phyloP scores from a whole-genome alignment of 2,797 vertebrate genomes.

The Tapirus indicus region DNA sequence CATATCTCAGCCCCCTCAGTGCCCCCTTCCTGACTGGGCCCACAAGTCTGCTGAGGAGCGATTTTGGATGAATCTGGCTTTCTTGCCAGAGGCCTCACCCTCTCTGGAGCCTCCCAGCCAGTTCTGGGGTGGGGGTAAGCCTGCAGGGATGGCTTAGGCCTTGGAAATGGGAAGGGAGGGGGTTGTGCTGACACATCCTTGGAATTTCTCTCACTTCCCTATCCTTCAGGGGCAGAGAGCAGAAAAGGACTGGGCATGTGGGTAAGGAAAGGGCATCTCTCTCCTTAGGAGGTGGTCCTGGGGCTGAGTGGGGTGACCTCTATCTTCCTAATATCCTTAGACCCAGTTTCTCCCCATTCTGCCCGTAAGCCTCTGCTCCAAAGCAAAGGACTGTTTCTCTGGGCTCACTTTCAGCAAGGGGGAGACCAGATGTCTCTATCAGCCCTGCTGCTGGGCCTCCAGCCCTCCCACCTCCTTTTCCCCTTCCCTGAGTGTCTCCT shows the following conservation, averaged over 20 bases:
- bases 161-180: neutral
- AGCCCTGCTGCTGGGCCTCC: neutral
- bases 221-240: neutral
- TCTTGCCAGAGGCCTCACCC: neutral
- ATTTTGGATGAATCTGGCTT: neutral
- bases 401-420: neutral
- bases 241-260: neutral
- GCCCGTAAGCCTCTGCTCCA: neutral
- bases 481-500: neutral
- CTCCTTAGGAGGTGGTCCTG: neutral
- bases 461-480: neutral
- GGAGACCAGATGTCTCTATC: neutral
- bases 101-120: neutral
- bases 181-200: neutral
- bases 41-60: neutral
- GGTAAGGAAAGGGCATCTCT: neutral
- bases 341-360: neutral
- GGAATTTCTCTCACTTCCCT: neutral
- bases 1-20: too few relatives aligned
- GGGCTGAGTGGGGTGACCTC: accelerated
- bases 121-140: neutral
- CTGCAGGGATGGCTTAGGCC: neutral
- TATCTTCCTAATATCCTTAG: neutral
- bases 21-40: neutral
- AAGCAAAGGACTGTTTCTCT: neutral